Percentiles rank a stretch among this genome's conserved stretches.
Evolutionary conservation across 2,888 invertebrate genomes (phyloP).

Genomic region (Coenonympha arcania): DNA sequence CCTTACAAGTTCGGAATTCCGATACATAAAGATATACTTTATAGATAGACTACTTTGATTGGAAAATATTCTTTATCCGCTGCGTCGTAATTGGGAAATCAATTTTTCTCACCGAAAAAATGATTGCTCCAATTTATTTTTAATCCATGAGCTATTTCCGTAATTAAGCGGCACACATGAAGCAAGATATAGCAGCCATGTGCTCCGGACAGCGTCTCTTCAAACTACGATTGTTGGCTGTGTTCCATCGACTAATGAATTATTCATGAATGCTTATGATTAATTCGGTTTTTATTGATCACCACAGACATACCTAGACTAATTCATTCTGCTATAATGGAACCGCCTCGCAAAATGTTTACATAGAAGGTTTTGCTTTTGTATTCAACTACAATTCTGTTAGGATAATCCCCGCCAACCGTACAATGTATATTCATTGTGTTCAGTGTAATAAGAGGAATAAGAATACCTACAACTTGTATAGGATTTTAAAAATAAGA

Average conservation of each 20-base stretch:
- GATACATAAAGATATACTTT: no score
- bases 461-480: no score
- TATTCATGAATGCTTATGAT: constrained; percentile 31
- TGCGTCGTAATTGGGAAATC: constrained; percentile 20
- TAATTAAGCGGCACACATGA: constrained; percentile 29
- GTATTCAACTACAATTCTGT: neutral
- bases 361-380: neutral
- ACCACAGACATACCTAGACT: neutral
- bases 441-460: neutral
- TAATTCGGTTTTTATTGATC: constrained; percentile 21
- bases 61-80: constrained; percentile 5
- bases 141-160: constrained; percentile 25
- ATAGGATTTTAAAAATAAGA: no score
- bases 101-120: constrained; percentile 17
- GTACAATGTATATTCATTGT: neutral
- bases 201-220: constrained; percentile 37
- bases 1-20: no score
- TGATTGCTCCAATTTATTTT: constrained; percentile 27
- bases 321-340: neutral
- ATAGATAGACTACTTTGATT: no score
- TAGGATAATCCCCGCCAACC: neutral
- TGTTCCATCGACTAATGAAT: constrained; percentile 40
- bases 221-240: constrained; percentile 43
- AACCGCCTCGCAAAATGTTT: neutral
- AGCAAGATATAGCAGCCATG: constrained; percentile 50